Evolutionary conservation across 2,113 vertebrate genomes (phyloP), one percentile per base, ranked within the genome.

Genomic region (Canis aureus): DNA sequence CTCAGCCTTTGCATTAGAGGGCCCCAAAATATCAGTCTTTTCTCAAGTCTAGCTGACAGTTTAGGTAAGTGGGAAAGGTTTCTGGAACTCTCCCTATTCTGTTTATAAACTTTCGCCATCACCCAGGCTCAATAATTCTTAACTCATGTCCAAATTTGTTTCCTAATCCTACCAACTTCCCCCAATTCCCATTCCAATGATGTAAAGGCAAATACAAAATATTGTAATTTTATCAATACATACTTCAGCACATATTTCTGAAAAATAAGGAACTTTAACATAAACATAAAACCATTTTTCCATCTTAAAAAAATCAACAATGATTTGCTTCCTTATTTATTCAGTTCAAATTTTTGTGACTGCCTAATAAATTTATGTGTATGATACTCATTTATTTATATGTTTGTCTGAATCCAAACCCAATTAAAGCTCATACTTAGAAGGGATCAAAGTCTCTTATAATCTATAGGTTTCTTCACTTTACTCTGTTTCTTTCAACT

Each of bases 271-370:
- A 12, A 25, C 64, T 69, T 71, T 74, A 73, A 81, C 55, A 89
- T 81, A 81, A 89, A 32, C 55, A 82, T n/a, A 73, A 89, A 82
- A 64, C 32, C 9, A 49, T 81, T 82, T 73, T 82, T 29, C 13
- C 43, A 55, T 3, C 25, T 38, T 53, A 53, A 78, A 79, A 38
- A 95, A 78, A 93, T n/a, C 66, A 78, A 76, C 29, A 57, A 79
- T 55, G 22, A 62, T 62, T 82, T 95, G 20, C 67, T 38, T 78
- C 51, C 49, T 95, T 95, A 35, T 59, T 80, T 71, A 87, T 66
- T 76, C 55, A 67, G 51, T 95, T 84, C 71, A 27, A 85, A 53
- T 91, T 32, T 94, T 84, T 95, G 25, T 91, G 29, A 91, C 53
- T 91, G n/a, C 60, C 23, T 69, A 32, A 91, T 55, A 69, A 79